A percentile compares a stretch with the other conserved stretches of the same genome.
Conservation (phyloP, 2,113 vertebrate species). For the Eretmochelys imbricata region DNA sequence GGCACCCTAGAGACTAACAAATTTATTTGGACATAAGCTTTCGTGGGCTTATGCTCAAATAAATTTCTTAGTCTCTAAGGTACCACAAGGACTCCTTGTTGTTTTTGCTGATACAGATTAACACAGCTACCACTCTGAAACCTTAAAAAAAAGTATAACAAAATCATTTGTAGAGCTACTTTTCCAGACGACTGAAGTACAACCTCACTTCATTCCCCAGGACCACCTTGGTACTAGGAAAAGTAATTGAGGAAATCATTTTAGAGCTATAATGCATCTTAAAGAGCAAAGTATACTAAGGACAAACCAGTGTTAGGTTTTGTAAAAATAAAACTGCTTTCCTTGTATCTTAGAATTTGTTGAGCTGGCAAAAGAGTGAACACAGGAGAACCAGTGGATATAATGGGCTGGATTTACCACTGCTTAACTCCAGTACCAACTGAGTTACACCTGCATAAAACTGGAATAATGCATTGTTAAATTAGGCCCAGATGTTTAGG, state of each 20-base stretch:
- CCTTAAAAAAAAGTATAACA: no score
- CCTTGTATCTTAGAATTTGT: not conserved
- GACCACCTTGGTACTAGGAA: not conserved
- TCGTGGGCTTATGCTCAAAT: no score
- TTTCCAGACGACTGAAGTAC: not conserved
- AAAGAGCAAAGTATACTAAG: conserved; percentile 8
- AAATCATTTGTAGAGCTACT: not conserved
- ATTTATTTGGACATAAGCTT: no score
- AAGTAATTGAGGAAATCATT: conserved; percentile 1
- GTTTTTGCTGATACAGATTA: no score
- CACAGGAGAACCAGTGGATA: not conserved
- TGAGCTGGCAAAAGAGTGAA: not conserved
- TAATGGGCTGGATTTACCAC: not conserved
- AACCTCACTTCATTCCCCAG: not conserved
- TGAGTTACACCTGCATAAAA: not conserved
- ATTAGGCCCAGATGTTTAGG: not conserved
- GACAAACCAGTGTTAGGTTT: not conserved
- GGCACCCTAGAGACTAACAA: no score
- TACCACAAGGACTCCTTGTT: no score
- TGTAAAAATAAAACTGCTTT: not conserved
- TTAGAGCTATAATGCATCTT: not conserved
- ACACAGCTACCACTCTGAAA: no score
- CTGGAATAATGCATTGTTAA: not conserved
- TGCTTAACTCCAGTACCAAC: not conserved
- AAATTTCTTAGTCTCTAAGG: no score